phyloP scores from a whole-genome alignment of 2,888 invertebrate species.

The Spicauda simplicius region DNA sequence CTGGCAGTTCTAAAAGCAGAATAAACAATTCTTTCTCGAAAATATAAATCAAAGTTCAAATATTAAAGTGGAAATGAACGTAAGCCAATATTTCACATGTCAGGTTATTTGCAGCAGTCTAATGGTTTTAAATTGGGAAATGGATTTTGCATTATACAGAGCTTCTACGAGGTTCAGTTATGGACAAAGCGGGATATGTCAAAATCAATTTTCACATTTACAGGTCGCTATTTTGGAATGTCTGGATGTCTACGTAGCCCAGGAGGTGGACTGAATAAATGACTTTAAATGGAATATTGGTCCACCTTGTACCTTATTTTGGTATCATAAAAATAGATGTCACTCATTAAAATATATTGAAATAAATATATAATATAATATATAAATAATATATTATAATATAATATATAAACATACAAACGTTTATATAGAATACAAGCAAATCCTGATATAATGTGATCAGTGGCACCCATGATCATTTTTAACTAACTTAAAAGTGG shows the following conservation, averaged over 20 bases:
- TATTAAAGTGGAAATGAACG: slow-evolving; percentile 39
- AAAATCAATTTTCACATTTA: slow-evolving; percentile 79
- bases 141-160: slow-evolving; percentile 70
- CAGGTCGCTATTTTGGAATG: slow-evolving; percentile 74
- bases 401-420: no score
- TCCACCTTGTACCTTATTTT: background rate
- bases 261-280: slow-evolving; percentile 16
- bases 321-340: no score
- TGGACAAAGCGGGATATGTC: slow-evolving; percentile 70
- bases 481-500: no score
- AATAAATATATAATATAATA: no score
- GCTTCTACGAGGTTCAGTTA: slow-evolving; percentile 56
- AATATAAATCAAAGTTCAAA: slow-evolving; percentile 33
- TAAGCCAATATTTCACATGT: slow-evolving; percentile 40
- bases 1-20: slow-evolving; percentile 26
- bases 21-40: slow-evolving; percentile 23
- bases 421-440: no score
- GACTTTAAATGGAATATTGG: background rate
- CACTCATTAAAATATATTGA: no score
- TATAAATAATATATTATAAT: no score
- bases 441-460: no score
- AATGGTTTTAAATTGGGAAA: slow-evolving; percentile 57
- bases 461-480: no score
- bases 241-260: slow-evolving; percentile 19
- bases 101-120: slow-evolving; percentile 46